Evolutionary conservation across 2,113 vertebrate species (phyloP).

Genomic region (Salvelinus namaycush): DNA sequence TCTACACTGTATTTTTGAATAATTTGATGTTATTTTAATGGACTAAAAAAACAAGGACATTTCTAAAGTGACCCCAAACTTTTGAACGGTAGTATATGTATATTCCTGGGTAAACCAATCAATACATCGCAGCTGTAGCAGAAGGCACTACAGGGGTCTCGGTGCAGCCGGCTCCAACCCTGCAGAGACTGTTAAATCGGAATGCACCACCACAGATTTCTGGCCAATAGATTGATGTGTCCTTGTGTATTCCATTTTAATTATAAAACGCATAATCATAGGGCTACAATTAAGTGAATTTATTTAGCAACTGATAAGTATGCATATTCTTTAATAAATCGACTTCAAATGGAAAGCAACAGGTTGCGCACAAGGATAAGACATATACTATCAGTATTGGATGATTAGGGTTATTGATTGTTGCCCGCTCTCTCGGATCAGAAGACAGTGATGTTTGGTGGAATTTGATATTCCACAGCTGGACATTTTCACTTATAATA

Average conservation of each 20-base stretch:
- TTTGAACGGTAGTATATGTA: conserved; percentile 12
- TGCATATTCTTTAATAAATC: conserved; percentile 6
- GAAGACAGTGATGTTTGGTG: no score
- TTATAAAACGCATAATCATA: conserved; percentile 9
- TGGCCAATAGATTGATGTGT: conserved; percentile 18
- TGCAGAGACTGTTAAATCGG: conserved; percentile 46
- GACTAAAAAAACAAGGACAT: no score
- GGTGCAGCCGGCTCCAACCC: conserved; percentile 37
- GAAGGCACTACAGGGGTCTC: conserved; percentile 42
- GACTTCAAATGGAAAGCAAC: conserved; percentile 41
- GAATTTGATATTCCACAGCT: no score
- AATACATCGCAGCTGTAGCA: conserved; percentile 57
- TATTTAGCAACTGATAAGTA: conserved; percentile 6
- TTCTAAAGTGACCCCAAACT: no score
- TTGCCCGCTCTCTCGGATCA: no score
- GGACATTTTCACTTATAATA: no score
- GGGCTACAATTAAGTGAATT: conserved; percentile 21
- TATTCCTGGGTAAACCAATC: conserved; percentile 48
- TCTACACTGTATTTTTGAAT: no score
- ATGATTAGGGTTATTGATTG: no score
- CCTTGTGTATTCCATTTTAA: conserved; percentile 40
- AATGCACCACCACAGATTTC: conserved; percentile 58
- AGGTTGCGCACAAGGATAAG: conserved; percentile 50
- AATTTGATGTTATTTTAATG: no score
- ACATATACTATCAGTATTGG: background rate